A percentile compares a stretch with the other conserved stretches of the same genome.
phyloP scores from a whole-genome alignment of 2,113 vertebrate species.

The Myiopsitta monachus region DNA sequence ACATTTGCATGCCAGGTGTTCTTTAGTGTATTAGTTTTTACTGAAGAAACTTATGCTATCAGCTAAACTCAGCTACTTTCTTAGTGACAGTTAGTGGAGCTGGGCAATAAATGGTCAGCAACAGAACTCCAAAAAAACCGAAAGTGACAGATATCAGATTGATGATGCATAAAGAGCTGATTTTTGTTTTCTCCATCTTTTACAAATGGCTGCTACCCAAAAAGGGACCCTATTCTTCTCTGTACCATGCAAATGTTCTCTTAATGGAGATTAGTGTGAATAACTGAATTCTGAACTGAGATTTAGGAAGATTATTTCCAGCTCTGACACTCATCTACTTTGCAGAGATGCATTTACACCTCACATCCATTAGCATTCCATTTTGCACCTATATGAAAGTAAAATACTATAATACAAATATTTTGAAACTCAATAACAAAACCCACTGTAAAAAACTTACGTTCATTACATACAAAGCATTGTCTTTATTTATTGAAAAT shows the following conservation, averaged over 20 bases:
- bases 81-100: accelerated
- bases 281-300: background rate
- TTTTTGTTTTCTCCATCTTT: background rate
- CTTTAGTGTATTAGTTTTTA: background rate
- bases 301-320: background rate
- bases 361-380: background rate
- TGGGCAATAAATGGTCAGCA: background rate
- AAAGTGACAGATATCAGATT: background rate
- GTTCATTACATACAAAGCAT: background rate
- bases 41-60: background rate
- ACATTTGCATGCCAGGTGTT: background rate
- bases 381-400: background rate
- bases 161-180: background rate
- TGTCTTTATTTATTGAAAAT: background rate
- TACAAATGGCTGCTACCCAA: background rate
- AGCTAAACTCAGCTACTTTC: background rate
- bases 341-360: background rate
- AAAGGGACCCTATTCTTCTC: background rate
- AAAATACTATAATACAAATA: background rate
- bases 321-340: background rate
- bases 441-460: background rate
- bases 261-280: accelerated
- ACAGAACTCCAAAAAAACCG: background rate
- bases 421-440: background rate
- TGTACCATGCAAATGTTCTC: background rate